A percentile compares a stretch with the other conserved stretches of the same genome.
These are phyloP conservation scores for Grus americana DNA, from an alignment of 2,113 vertebrate species.

Conservation along the genomic window DNA sequence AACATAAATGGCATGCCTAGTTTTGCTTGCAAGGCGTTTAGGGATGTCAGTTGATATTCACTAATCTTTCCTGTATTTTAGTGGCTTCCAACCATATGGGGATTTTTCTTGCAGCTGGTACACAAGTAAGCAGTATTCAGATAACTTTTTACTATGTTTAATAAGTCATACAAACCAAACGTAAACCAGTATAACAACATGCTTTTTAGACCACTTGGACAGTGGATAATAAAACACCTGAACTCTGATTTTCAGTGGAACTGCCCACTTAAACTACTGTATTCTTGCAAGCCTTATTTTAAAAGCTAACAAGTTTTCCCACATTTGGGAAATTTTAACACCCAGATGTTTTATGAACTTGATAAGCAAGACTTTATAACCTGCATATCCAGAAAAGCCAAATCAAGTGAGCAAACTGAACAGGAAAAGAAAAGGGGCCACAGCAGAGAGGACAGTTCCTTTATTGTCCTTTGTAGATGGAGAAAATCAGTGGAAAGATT, in stretches of 20 bases:
- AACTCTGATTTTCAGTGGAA: neutral
- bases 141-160: neutral
- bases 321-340: neutral
- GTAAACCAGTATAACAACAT: neutral
- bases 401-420: neutral
- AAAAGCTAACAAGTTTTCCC: neutral
- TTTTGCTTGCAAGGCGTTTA: neutral
- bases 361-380: neutral
- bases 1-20: neutral
- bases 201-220: neutral
- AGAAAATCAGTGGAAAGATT: neutral
- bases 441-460: neutral
- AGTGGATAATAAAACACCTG: neutral
- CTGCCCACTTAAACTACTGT: neutral
- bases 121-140: neutral
- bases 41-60: neutral
- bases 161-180: neutral
- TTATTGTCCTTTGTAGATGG: neutral
- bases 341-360: neutral
- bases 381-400: neutral
- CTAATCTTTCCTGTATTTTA: neutral
- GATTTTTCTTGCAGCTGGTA: neutral
- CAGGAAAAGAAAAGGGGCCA: neutral
- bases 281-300: neutral
- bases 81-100: neutral